Conservation (phyloP, 2,113 vertebrate species). For the Eretmochelys imbricata region DNA sequence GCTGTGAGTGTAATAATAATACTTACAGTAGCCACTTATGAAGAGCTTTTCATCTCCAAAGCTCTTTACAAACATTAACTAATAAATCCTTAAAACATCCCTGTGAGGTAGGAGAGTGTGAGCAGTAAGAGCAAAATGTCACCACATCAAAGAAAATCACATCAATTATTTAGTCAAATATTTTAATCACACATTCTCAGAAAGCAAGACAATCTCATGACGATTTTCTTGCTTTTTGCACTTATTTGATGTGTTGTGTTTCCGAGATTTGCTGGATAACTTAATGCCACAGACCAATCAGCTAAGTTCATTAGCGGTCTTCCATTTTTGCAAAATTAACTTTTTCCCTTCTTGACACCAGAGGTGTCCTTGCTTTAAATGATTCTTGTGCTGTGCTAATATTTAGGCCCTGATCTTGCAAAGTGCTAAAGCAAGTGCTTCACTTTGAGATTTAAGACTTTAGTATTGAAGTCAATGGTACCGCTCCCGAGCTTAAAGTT, state of each 20-base stretch:
- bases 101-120: neutral
- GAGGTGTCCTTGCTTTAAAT: neutral
- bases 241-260: neutral
- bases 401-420: neutral
- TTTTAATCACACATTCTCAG: slow-evolving; percentile 41
- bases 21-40: neutral
- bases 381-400: neutral
- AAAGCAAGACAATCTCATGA: slow-evolving; percentile 6
- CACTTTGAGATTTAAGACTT: neutral
- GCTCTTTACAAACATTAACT: slow-evolving; percentile 20
- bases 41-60: slow-evolving; percentile 20
- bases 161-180: slow-evolving; percentile 49
- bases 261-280: neutral
- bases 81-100: neutral
- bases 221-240: neutral
- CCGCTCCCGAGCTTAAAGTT: neutral
- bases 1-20: neutral
- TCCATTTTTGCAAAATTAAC: neutral
- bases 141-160: slow-evolving; percentile 20
- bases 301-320: neutral
- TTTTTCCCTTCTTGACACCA: neutral
- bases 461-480: neutral
- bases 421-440: neutral
- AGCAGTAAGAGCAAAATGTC: neutral
- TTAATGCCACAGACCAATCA: rapidly evolving